These are phyloP conservation scores for Tonatia bakeri DNA, from an alignment of 2,113 vertebrate species.

Conservation along the genomic window DNA sequence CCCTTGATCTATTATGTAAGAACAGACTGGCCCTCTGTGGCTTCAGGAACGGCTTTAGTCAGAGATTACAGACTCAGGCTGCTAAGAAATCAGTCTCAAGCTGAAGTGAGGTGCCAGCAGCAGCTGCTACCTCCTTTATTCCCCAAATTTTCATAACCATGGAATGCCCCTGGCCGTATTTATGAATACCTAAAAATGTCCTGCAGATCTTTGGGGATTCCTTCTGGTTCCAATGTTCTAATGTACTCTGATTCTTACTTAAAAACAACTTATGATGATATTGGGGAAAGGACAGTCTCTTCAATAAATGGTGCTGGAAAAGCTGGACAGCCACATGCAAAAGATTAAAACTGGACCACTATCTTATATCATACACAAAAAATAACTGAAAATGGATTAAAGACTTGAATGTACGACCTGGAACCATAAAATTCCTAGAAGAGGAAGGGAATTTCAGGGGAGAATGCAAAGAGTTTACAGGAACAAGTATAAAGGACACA, in stretches of 20 bases:
- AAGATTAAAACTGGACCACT: neutral
- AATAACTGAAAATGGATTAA: neutral
- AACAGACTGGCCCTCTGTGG: neutral
- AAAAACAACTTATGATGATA: neutral
- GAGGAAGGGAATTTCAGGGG: no score
- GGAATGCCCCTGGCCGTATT: neutral
- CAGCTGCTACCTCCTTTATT: neutral
- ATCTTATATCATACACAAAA: neutral
- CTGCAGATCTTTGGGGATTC: neutral
- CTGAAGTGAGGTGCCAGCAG: neutral
- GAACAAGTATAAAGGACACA: no score
- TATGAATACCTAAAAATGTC: neutral
- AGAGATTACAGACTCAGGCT: neutral
- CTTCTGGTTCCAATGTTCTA: neutral
- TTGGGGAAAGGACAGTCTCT: neutral
- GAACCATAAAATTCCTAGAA: neutral
- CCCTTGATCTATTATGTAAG: neutral
- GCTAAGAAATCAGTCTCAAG: neutral
- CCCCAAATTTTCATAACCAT: neutral
- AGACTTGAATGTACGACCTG: neutral
- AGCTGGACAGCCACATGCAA: neutral
- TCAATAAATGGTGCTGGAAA: neutral
- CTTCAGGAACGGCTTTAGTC: neutral
- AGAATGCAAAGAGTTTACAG: no score
- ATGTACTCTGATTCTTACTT: conserved; percentile 5